Percentiles rank a stretch among this genome's conserved stretches.
phyloP scores from a whole-genome alignment of 2,888 invertebrate genomes.

The Sinopyrophorus schimmeli region DNA sequence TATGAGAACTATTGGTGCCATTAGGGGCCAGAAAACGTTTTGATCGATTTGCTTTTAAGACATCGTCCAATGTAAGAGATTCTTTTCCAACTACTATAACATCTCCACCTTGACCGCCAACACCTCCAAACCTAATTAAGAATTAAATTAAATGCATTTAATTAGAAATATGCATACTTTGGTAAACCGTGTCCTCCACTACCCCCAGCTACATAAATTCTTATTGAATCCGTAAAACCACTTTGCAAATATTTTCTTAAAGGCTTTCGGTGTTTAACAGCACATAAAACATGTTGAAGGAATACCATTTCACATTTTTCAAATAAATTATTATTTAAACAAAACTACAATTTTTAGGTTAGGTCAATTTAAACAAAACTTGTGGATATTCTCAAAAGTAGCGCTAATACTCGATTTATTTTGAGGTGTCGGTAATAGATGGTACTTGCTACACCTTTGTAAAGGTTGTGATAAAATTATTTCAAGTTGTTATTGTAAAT shows the following conservation, averaged over 20 bases:
- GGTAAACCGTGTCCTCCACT: slow-evolving; percentile 76
- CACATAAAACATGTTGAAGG: slow-evolving; percentile 55
- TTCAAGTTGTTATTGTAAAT: too few relatives aligned
- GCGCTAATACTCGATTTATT: too few relatives aligned
- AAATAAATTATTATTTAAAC: too few relatives aligned
- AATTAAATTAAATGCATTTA: slow-evolving; percentile 3
- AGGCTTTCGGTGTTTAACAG: slow-evolving; percentile 56
- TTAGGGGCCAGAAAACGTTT: slow-evolving; percentile 67
- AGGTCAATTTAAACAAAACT: too few relatives aligned
- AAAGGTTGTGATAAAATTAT: too few relatives aligned
- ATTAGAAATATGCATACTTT: slow-evolving; percentile 56
- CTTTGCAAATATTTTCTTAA: slow-evolving; percentile 58
- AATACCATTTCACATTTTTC: slow-evolving; percentile 57
- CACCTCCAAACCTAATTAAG: slow-evolving; percentile 74
- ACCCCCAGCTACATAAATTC: slow-evolving; percentile 81
- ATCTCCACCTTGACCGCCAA: slow-evolving; percentile 91
- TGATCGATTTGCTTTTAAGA: slow-evolving; percentile 59
- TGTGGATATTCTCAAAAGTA: too few relatives aligned
- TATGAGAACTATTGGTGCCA: slow-evolving; percentile 76
- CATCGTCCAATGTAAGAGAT: slow-evolving; percentile 59
- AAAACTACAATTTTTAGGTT: too few relatives aligned
- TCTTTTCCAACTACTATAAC: slow-evolving; percentile 74
- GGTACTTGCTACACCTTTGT: too few relatives aligned
- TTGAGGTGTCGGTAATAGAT: too few relatives aligned
- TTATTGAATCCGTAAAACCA: slow-evolving; percentile 78